Percentiles rank a stretch among this genome's conserved stretches.
These are phyloP conservation scores for Catocala sponsa DNA, from an alignment of 2,888 invertebrate genomes.

Conservation along the genomic window DNA sequence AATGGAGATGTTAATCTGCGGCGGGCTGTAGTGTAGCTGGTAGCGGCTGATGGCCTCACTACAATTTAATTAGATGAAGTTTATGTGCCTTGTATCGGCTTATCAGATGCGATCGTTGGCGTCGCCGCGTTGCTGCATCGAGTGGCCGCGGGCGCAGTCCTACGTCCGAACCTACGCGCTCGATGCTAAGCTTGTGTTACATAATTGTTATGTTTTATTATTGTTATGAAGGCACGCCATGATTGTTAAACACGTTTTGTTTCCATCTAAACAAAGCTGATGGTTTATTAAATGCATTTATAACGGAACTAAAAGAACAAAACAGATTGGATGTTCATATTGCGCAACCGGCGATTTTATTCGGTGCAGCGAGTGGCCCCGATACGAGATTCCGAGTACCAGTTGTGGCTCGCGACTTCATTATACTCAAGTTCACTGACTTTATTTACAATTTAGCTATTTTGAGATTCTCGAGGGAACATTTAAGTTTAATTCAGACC, in stretches of 20 bases:
- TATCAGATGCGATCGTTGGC: slow-evolving; percentile 72
- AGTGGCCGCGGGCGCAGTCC: slow-evolving; percentile 57
- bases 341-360: slow-evolving; percentile 76
- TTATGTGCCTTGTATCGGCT: slow-evolving; percentile 76
- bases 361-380: slow-evolving; percentile 69
- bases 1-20: slow-evolving; percentile 83
- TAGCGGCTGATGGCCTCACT: slow-evolving; percentile 74
- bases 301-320: slow-evolving; percentile 73
- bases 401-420: slow-evolving; percentile 66
- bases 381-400: slow-evolving; percentile 62
- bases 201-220: slow-evolving; percentile 62
- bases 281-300: slow-evolving; percentile 67
- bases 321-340: slow-evolving; percentile 66
- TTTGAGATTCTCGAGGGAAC: slow-evolving; percentile 35
- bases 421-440: slow-evolving; percentile 66
- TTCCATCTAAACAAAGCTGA: slow-evolving; percentile 63
- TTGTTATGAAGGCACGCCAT: slow-evolving; percentile 45
- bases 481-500: slow-evolving; percentile 35
- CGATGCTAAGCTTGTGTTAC: slow-evolving; percentile 54
- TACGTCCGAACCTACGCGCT: slow-evolving; percentile 61
- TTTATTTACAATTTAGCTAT: slow-evolving; percentile 59
- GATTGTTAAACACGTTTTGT: slow-evolving; percentile 58
- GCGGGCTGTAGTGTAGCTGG: slow-evolving; percentile 52
- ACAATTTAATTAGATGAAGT: slow-evolving; percentile 85
- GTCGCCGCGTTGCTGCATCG: slow-evolving; percentile 51